Evolutionary conservation across 2,888 invertebrate species (phyloP), one percentile per base, ranked within the genome.

Genomic region (Morinoia aosen): DNA sequence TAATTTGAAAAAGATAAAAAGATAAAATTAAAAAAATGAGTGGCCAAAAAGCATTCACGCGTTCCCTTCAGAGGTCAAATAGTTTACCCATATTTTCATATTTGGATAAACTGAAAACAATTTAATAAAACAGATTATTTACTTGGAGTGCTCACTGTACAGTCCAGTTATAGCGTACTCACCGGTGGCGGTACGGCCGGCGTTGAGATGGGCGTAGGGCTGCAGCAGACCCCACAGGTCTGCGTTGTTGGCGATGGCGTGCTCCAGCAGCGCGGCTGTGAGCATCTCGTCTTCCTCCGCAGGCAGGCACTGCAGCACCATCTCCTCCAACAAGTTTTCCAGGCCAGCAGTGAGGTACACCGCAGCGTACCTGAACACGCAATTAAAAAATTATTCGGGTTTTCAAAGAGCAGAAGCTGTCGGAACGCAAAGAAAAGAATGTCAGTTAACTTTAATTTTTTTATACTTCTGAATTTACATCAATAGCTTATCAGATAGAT

Each of bases 141-240:
- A 33, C 2, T 33, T 48, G 48, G 48, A 48, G 48, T 48, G 48
- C 48, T 48, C 48, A 48, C 48, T 48, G 48, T 61, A 61, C 19
- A 2, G 2, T 8, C 76, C 33, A 76, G 76, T 76, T 76, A 33
- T 33, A 76, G 76, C 10, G 76, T 33, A 10, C 90, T 40, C 94
- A 98, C 98, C 99, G 96, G 98, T 98, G 48, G 99, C 99, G 58
- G 98, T 98, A 96, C 99, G 98, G 0, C 99, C 99, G 5, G 99
- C 98, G 97, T 99, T 99, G 25, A 99, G 97, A 97, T 99, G 99
- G 94, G 99, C 98, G 97, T 98, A 99, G 0, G 99, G 99, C 97
- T 99, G 99, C 96, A 99, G 97, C 94, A 99, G 97, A 0, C 99
- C 99, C 99, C 99, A 99, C 95, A 99, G 97, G 97, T 99, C 99